Base-by-base conservation (phyloP, 1,140 invertebrate genomes). In the Drosophila littoralis region DNA sequence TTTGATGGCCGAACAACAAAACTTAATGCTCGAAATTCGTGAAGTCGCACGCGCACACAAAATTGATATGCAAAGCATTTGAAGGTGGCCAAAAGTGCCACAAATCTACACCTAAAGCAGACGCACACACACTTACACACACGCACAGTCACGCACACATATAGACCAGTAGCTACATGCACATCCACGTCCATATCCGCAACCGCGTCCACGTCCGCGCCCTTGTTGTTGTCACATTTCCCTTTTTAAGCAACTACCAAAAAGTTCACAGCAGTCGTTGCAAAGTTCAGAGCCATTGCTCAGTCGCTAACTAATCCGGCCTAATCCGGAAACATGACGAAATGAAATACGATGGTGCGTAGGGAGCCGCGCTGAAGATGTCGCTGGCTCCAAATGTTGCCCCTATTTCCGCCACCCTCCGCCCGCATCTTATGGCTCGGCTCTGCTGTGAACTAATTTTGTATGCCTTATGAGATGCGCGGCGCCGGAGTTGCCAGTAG, bases 241-340 rank as follows among this genome's bases (percentile, higher is more conserved):
- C 68, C 61, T 75, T 75, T 75, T 75, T 71, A 75, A 76, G 76
- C 76, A 79, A 79, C 76, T 79, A 75, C 66, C 73, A 66, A 75
- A 75, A 75, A 78, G 58, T 75, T 75, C 65, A 69, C 50, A 71
- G 73, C 59, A 65, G 68, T 75, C 75, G 69, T 48, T 67, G 64
- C 81, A 85, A 86, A 86, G 79, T 83, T 89, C 80, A 88, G 84
- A 89, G 80, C 84, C 85, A 90, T 89, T 84, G 84, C 84, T 86
- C 83, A 86, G 83, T 86, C 84, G 80, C 65, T 64, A 65, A 83
- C 86, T 91, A 91, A 91, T 91, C 90, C 88, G 70, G 77, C 64
- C 79, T 91, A 91, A 91, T 91, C 90, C 90, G 81, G 81, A 81
- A 91, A 91, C 90, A 91, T 91, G 90, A 91, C 90, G 90, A 91